A percentile compares a stretch with the other conserved stretches of the same genome.
phyloP scores from a whole-genome alignment of 2,888 invertebrate species.

The Aporophyla nigra region DNA sequence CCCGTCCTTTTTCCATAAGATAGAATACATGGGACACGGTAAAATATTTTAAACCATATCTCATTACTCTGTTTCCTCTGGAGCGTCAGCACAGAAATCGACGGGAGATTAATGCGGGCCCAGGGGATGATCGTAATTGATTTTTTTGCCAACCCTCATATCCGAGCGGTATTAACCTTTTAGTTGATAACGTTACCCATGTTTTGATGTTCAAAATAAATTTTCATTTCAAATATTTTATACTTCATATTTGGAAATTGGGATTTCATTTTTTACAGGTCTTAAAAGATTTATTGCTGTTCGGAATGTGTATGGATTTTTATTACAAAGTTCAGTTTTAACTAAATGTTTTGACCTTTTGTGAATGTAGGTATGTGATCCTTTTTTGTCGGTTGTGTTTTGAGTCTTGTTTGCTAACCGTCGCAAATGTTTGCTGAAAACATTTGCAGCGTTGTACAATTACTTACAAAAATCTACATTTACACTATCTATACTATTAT shows the following conservation, averaged over 20 bases:
- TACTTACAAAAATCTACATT: neutral
- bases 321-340: neutral
- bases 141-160: conserved; percentile 68
- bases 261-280: conserved; percentile 47
- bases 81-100: conserved; percentile 68
- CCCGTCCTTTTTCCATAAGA: conserved; percentile 41
- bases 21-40: conserved; percentile 37
- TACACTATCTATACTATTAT: too few relatives aligned
- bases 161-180: conserved; percentile 60
- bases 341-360: neutral
- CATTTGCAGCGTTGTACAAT: neutral
- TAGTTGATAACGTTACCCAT: conserved; percentile 60
- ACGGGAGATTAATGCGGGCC: conserved; percentile 71
- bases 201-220: conserved; percentile 56
- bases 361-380: neutral
- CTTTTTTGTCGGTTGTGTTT: neutral
- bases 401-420: neutral
- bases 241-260: conserved; percentile 47
- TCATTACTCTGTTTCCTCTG: conserved; percentile 62
- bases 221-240: conserved; percentile 54
- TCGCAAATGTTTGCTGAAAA: neutral
- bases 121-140: conserved; percentile 71
- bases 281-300: conserved; percentile 36
- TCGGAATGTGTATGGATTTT: conserved; percentile 13
- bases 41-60: conserved; percentile 66